These are phyloP conservation scores for Stichodactyla mertensii DNA, from an alignment of 64 coral and sea anemone genomes.

Conservation along the genomic window DNA sequence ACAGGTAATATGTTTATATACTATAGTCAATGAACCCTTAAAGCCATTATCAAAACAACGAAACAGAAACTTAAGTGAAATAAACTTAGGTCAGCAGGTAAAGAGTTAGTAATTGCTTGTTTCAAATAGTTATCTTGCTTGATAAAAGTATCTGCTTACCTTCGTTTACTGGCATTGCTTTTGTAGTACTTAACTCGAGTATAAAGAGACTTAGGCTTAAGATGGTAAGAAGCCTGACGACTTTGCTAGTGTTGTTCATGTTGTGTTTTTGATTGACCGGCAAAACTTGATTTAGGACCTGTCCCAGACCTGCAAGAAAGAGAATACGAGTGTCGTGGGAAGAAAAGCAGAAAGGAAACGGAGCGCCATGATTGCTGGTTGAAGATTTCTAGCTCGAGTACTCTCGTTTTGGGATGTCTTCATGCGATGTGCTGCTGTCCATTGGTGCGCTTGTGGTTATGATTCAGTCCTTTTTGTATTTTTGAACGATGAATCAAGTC, in stretches of 20 bases:
- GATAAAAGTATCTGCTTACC: background rate
- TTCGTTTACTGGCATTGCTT: background rate
- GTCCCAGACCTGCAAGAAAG: slow-evolving; percentile 1
- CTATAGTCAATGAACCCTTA: slow-evolving; percentile 18
- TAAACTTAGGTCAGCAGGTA: background rate
- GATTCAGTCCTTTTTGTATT: background rate
- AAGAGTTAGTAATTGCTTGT: background rate
- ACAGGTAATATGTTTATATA: background rate
- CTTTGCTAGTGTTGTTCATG: slow-evolving; percentile 1
- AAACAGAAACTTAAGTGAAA: background rate
- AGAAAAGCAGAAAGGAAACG: background rate
- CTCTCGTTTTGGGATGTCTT: background rate
- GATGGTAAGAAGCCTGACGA: background rate
- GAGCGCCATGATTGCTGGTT: background rate
- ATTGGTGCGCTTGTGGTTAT: slow-evolving; percentile 4
- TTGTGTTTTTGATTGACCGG: slow-evolving; percentile 21
- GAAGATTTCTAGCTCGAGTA: background rate
- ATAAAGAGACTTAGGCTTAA: background rate
- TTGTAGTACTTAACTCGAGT: background rate
- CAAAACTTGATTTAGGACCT: slow-evolving; percentile 16
- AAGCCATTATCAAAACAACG: background rate
- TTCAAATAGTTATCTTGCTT: background rate
- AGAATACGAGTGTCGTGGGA: background rate
- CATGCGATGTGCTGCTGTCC: slow-evolving; percentile 5
- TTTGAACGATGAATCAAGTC: background rate